Conservation (phyloP, 2,888 invertebrate species). For the Drosophila yooni region DNA sequence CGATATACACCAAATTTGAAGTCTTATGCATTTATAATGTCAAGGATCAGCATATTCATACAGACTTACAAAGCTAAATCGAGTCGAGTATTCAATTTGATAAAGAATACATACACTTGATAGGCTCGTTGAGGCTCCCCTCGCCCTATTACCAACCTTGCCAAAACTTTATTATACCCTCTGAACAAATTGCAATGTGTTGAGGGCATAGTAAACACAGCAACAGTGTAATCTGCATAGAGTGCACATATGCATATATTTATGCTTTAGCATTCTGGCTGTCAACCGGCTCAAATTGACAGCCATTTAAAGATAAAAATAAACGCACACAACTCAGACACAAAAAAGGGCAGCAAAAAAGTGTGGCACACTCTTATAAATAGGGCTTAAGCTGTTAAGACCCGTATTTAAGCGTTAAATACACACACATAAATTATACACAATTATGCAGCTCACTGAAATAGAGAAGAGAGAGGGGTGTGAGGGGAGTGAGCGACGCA, state of each 20-base stretch:
- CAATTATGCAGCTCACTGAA: slow-evolving; percentile 25
- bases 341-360: neutral
- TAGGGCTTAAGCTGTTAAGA: neutral
- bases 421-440: slow-evolving; percentile 29
- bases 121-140: neutral
- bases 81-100: neutral
- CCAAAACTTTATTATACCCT: neutral
- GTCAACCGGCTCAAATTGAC: slow-evolving; percentile 27
- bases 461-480: neutral
- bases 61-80: neutral
- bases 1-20: neutral
- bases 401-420: neutral
- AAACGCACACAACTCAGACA: neutral
- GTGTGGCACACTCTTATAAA: neutral
- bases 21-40: too few relatives aligned
- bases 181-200: neutral
- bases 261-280: slow-evolving; percentile 2
- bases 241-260: slow-evolving; percentile 6
- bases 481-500: neutral
- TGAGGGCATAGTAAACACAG: slow-evolving; percentile 26
- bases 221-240: slow-evolving; percentile 15
- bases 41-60: neutral
- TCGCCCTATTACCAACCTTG: neutral
- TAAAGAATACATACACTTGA: neutral
- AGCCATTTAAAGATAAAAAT: slow-evolving; percentile 18